Evolutionary conservation across 2,888 invertebrate species (phyloP).

Genomic region (Tenthredo distinguenda): DNA sequence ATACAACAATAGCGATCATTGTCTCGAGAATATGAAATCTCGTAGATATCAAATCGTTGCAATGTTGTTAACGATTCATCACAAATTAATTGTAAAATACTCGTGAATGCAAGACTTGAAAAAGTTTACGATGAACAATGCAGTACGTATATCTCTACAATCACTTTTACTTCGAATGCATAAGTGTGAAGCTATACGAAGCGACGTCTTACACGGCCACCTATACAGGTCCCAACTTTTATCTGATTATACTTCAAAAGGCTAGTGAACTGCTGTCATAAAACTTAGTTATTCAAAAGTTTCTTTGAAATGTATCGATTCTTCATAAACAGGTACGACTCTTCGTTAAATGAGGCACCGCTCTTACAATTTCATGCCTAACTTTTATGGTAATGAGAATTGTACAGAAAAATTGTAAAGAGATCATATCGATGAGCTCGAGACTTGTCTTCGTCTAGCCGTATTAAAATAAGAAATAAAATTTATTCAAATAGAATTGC

Average conservation of each 20-base stretch:
- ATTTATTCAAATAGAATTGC: neutral
- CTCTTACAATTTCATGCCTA: neutral
- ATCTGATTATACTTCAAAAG: constrained; percentile 5
- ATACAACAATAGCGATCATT: neutral
- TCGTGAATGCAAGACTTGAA: neutral
- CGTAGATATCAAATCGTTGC: neutral
- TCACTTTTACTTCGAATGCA: neutral
- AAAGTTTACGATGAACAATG: neutral
- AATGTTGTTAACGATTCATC: neutral
- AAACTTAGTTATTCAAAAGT: neutral
- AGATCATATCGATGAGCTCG: neutral
- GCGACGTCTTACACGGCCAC: neutral
- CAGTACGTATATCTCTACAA: neutral
- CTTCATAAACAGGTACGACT: neutral
- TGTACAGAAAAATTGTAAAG: neutral
- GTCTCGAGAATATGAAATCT: neutral
- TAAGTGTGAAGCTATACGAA: neutral
- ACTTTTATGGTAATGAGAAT: neutral
- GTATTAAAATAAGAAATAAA: neutral
- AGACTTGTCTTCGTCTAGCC: neutral
- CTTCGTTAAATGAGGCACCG: neutral
- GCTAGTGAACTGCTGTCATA: constrained; percentile 1
- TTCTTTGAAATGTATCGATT: neutral
- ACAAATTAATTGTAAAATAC: neutral
- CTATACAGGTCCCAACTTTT: neutral